These are phyloP conservation scores for Kryptolebias marmoratus DNA, from an alignment of 2,113 vertebrate genomes.

Conservation along the genomic window DNA sequence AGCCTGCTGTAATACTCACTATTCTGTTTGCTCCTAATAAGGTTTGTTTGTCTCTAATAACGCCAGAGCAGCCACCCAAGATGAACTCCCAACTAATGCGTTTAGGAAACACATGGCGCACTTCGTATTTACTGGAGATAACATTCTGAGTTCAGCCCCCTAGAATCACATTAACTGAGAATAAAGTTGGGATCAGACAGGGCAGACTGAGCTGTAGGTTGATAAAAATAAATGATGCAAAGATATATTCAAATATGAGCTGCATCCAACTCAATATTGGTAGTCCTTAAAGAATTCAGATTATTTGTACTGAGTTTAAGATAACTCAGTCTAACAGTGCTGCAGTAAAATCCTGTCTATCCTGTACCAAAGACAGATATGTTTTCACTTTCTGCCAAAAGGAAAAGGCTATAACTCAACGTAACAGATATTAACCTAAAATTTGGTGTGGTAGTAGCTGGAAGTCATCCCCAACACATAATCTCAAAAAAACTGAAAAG, in stretches of 20 bases:
- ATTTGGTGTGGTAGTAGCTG: too few relatives aligned
- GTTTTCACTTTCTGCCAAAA: too few relatives aligned
- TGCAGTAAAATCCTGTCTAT: too few relatives aligned
- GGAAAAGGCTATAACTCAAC: too few relatives aligned
- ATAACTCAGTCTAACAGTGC: too few relatives aligned
- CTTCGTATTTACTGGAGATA: constrained; percentile 13
- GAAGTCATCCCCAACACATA: too few relatives aligned
- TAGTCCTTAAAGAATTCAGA: too few relatives aligned
- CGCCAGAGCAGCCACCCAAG: constrained; percentile 18
- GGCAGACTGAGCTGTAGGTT: neutral
- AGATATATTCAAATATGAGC: neutral
- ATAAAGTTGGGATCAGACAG: constrained; percentile 7
- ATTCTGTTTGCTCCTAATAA: constrained; percentile 8
- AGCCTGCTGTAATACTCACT: neutral
- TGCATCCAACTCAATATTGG: neutral
- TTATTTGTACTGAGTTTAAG: too few relatives aligned
- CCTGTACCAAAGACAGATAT: too few relatives aligned
- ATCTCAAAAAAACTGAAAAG: too few relatives aligned
- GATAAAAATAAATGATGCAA: neutral
- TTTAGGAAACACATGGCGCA: constrained; percentile 33
- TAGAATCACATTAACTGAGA: constrained; percentile 35
- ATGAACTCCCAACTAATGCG: constrained; percentile 20
- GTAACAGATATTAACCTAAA: too few relatives aligned
- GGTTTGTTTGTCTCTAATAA: neutral
- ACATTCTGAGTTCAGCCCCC: constrained; percentile 28